phyloP scores from a whole-genome alignment of 2,113 vertebrate genomes.

The Colius striatus region DNA sequence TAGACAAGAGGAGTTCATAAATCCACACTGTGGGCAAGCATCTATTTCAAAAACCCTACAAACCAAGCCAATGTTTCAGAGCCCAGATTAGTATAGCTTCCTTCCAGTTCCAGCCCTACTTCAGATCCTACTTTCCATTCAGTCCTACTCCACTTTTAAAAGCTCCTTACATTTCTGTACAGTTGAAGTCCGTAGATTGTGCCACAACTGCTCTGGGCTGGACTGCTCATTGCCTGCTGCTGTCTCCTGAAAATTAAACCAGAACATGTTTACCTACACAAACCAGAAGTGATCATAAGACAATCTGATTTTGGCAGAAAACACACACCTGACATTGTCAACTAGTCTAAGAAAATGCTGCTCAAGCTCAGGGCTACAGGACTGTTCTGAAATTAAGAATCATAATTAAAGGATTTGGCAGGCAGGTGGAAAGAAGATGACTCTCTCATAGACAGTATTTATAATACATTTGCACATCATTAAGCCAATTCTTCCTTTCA shows the following conservation, averaged over 20 bases:
- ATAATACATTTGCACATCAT: background rate
- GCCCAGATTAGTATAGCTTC: background rate
- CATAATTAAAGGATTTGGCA: background rate
- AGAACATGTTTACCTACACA: background rate
- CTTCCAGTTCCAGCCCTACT: background rate
- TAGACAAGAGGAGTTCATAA: background rate
- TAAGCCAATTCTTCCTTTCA: background rate
- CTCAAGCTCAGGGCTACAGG: background rate
- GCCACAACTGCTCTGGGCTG: constrained; percentile 30
- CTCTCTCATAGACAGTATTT: background rate
- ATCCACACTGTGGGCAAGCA: background rate
- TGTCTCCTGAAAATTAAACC: constrained; percentile 19
- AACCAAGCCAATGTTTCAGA: background rate
- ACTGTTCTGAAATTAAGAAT: background rate
- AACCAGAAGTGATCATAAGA: background rate
- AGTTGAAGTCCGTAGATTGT: constrained; percentile 8
- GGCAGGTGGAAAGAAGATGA: background rate
- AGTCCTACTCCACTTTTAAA: background rate
- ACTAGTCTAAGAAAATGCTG: background rate
- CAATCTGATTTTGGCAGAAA: background rate
- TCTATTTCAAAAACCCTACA: background rate
- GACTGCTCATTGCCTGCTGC: constrained; percentile 15
- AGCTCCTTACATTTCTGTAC: constrained; percentile 45
- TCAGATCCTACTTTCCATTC: background rate
- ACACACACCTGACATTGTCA: background rate